Base-by-base conservation (phyloP, 2,888 invertebrate species). In the Pediacus dermestoides region DNA sequence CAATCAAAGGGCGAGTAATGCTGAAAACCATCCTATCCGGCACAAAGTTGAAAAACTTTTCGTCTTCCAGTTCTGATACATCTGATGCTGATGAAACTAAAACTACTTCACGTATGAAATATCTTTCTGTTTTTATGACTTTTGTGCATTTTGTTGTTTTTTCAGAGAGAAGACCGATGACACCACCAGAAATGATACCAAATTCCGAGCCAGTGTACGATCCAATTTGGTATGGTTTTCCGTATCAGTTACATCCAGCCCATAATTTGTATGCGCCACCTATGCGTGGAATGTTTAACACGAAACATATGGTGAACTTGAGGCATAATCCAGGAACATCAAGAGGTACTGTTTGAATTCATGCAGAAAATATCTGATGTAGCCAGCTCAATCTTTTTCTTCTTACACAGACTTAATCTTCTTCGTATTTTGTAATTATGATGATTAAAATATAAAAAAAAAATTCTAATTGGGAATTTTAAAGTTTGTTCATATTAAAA, bases 1-100 rank as follows among this genome's bases (percentile, higher is more conserved):
- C 77, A 0, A 55, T 77, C 1, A 75, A 77, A 53, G 78, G 78
- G 3, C 50, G 67, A 32, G 65, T 65, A 2, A 63, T 70, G 48
- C 49, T 70, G 18, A 67, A 68, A 47, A 66, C 55, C 15, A 62
- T 69, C 14, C 53, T 70, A 11, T 54, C 60, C 1, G 50, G 50
- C 10, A 31, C 37, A 2, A 34, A 30, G 16, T 48, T 48, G 4
- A 48, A 42, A 30, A 42, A 44, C 27, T 43, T 37, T 31, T 50
- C 50, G 12, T 48, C 50, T 15, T 55, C 60, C 16, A 61, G 63
- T 13, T 63, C 66, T 2, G 61, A 63, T 32, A 58, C 63, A 6
- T 28, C 28, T 9, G 10, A 28, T 3, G 14, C 11, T 28, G 28
- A 10, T 13, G 14, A 28, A 13, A n/a, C n/a, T n/a, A n/a, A n/a